These are phyloP conservation scores for Drosophila punjabiensis DNA, from an alignment of 1,140 invertebrate species.

Conservation along the genomic window DNA sequence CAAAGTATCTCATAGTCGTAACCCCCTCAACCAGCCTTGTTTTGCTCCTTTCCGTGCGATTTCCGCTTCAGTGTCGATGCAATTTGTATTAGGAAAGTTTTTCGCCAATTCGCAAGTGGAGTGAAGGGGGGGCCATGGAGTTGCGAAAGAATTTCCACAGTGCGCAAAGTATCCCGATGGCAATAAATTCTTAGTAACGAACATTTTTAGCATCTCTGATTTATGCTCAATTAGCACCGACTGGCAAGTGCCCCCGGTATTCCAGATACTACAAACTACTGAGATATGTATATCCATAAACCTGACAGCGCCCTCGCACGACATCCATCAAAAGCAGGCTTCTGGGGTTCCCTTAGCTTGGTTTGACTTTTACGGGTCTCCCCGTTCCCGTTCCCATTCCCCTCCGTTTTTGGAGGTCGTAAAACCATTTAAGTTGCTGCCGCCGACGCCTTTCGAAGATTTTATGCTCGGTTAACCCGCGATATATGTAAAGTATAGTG, in stretches of 20 bases:
- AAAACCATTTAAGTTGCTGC: slow-evolving; percentile 76
- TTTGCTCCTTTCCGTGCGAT: slow-evolving; percentile 43
- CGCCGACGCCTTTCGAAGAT: slow-evolving; percentile 70
- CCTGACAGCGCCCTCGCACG: slow-evolving; percentile 53
- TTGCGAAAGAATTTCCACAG: slow-evolving; percentile 58
- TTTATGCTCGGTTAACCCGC: slow-evolving; percentile 77
- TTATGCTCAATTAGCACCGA: slow-evolving; percentile 76
- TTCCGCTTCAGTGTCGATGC: slow-evolving; percentile 80
- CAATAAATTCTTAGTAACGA: slow-evolving; percentile 68
- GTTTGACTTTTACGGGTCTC: slow-evolving; percentile 67
- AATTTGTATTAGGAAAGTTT: slow-evolving; percentile 80
- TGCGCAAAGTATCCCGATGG: slow-evolving; percentile 57
- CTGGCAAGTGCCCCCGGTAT: slow-evolving; percentile 18
- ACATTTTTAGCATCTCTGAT: slow-evolving; percentile 67
- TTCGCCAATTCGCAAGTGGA: slow-evolving; percentile 33
- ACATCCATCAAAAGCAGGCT: slow-evolving; percentile 78
- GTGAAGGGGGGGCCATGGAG: neutral
- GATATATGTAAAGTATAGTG: slow-evolving; percentile 32
- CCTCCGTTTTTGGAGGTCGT: slow-evolving; percentile 38
- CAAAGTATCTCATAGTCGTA: neutral
- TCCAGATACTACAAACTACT: slow-evolving; percentile 16
- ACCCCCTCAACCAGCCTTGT: neutral
- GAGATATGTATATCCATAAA: slow-evolving; percentile 58
- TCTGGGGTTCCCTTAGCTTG: slow-evolving; percentile 61
- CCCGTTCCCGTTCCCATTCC: neutral